A percentile compares a stretch with the other conserved stretches of the same genome.
Conservation (phyloP, 2,113 vertebrate species). For the Tyto alba region DNA sequence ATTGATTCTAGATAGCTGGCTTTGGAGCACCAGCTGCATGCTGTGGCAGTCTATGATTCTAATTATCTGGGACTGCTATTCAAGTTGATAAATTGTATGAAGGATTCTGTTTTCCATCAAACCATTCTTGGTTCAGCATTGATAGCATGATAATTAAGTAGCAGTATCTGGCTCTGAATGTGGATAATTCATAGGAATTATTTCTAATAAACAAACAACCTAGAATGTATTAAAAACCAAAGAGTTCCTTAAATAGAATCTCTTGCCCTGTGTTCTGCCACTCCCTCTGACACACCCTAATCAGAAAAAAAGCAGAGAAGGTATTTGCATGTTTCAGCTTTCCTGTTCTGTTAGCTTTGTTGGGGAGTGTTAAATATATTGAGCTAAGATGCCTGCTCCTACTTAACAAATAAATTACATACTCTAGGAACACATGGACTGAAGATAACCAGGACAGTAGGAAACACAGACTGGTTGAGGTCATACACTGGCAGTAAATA, state of each 20-base stretch:
- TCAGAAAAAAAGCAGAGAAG: background rate
- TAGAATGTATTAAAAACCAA: background rate
- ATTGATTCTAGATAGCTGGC: background rate
- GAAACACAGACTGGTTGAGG: background rate
- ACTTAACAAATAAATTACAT: background rate
- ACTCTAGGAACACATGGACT: background rate
- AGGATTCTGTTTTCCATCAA: slow-evolving; percentile 39
- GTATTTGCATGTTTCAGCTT: background rate
- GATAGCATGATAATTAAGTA: slow-evolving; percentile 36
- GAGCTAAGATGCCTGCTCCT: background rate
- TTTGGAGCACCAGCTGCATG: slow-evolving; percentile 34
- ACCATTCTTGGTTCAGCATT: background rate
- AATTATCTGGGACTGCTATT: slow-evolving; percentile 20
- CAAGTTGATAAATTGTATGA: slow-evolving; percentile 8
- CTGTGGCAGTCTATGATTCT: background rate
- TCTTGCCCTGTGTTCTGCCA: background rate
- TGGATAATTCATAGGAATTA: slow-evolving; percentile 22
- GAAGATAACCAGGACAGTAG: background rate
- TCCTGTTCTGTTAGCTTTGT: background rate
- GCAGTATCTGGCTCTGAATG: background rate
- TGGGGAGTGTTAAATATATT: background rate
- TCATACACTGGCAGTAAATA: background rate
- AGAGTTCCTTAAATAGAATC: background rate
- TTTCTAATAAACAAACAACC: slow-evolving; percentile 26
- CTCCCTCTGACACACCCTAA: background rate